Conservation (phyloP, 2,888 invertebrate genomes). For the Xiphydria camelus region DNA sequence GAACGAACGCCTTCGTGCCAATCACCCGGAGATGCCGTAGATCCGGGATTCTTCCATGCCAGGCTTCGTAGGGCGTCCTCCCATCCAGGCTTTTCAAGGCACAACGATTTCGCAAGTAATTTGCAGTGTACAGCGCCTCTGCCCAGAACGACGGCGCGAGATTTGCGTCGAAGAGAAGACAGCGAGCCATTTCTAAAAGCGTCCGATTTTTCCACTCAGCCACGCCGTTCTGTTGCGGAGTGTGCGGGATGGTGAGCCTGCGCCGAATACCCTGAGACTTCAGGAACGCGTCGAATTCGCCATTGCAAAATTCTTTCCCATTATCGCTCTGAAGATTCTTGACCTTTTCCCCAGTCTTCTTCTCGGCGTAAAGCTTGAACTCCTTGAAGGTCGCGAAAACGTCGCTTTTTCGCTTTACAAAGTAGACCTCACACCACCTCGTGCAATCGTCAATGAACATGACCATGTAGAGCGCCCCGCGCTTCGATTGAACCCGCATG, state of each 20-base stretch:
- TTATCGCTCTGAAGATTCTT: slow-evolving; percentile 11
- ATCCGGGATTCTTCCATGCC: slow-evolving; percentile 15
- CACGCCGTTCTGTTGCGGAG: slow-evolving; percentile 13
- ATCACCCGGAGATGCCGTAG: slow-evolving; percentile 7
- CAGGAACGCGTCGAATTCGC: slow-evolving; percentile 8
- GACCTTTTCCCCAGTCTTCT: slow-evolving; percentile 4
- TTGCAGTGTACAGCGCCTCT: slow-evolving; percentile 11
- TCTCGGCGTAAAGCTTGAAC: slow-evolving; percentile 12
- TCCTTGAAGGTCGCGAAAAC: neutral
- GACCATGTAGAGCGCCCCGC: slow-evolving; percentile 6
- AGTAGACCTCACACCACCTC: slow-evolving; percentile 6
- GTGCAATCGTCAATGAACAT: slow-evolving; percentile 10
- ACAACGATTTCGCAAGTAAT: slow-evolving; percentile 22
- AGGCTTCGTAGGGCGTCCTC: slow-evolving; percentile 25
- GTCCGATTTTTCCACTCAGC: slow-evolving; percentile 12
- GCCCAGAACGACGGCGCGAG: slow-evolving; percentile 7
- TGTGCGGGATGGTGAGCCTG: slow-evolving; percentile 2
- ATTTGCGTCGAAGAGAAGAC: slow-evolving; percentile 6
- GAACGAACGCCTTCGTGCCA: slow-evolving; percentile 8
- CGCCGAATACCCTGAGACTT: slow-evolving; percentile 1
- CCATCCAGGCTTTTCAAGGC: slow-evolving; percentile 18
- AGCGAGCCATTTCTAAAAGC: slow-evolving; percentile 10
- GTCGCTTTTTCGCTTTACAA: slow-evolving; percentile 9
- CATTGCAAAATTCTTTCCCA: slow-evolving; percentile 10
- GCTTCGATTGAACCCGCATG: slow-evolving; percentile 7